These are phyloP conservation scores for Phrynosoma platyrhinos DNA, from an alignment of 2,113 vertebrate species.

Conservation along the genomic window DNA sequence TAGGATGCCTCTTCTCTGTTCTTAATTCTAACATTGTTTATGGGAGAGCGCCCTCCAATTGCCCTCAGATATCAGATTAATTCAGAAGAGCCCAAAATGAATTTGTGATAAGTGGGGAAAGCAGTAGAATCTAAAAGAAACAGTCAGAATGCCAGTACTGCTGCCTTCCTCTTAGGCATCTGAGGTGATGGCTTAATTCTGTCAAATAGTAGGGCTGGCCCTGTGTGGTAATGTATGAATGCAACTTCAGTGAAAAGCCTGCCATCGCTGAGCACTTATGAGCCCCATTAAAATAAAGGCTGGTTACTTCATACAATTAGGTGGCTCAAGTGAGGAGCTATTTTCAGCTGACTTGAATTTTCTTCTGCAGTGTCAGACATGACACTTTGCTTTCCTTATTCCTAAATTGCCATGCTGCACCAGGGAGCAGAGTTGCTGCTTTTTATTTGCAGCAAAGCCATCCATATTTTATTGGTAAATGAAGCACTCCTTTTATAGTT, in stretches of 20 bases:
- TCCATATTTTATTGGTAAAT: slow-evolving; percentile 24
- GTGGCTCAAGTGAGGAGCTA: neutral
- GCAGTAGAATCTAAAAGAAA: too few species aligned
- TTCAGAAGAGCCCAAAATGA: too few species aligned
- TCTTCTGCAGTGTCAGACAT: neutral
- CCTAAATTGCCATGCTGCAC: slow-evolving; percentile 18
- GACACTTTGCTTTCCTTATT: neutral
- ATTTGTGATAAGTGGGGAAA: too few species aligned
- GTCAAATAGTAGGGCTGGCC: too few species aligned
- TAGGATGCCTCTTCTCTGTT: too few species aligned
- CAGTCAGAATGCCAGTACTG: too few species aligned
- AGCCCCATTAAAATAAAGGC: neutral
- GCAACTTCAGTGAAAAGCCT: neutral
- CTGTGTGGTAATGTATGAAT: neutral
- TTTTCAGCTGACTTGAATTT: neutral
- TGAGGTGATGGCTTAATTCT: too few species aligned
- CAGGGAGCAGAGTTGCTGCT: neutral
- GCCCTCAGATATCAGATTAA: too few species aligned
- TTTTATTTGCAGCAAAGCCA: slow-evolving; percentile 7
- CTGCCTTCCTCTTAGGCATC: too few species aligned
- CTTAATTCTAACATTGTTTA: too few species aligned
- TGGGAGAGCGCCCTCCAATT: too few species aligned
- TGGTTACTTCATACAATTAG: neutral
- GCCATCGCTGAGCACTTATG: neutral
- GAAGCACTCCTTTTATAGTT: slow-evolving; percentile 22